Conservation (phyloP, 1,140 invertebrate genomes). For the Neodiprion fabricii region DNA sequence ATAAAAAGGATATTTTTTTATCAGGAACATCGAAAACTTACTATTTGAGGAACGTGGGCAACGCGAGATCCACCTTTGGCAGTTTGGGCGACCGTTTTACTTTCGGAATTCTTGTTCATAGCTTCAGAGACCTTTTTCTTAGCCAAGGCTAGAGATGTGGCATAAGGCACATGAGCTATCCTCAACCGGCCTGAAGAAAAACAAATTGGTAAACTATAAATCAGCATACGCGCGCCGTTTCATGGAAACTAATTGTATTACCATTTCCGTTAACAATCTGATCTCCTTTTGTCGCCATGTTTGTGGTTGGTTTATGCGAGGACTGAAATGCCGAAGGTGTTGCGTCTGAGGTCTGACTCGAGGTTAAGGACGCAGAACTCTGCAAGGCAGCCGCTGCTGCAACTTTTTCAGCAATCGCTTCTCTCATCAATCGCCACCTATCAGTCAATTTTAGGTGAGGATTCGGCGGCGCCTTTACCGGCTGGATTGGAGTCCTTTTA, state of each 20-base stretch:
- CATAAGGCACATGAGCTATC: constrained; percentile 70
- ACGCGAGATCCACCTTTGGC: constrained; percentile 70
- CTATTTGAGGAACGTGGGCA: constrained; percentile 71
- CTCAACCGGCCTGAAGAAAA: constrained; percentile 48
- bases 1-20: neutral
- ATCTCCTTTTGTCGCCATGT: constrained; percentile 18
- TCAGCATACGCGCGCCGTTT: neutral
- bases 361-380: constrained; percentile 12
- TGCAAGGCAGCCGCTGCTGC: constrained; percentile 19
- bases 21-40: constrained; percentile 40
- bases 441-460: constrained; percentile 56
- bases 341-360: constrained; percentile 9
- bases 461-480: constrained; percentile 44
- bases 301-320: constrained; percentile 16
- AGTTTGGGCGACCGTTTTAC: constrained; percentile 71
- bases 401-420: constrained; percentile 44
- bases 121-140: constrained; percentile 65
- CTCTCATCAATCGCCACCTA: constrained; percentile 51
- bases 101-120: constrained; percentile 31
- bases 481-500: constrained; percentile 40
- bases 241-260: constrained; percentile 19
- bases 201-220: constrained; percentile 9
- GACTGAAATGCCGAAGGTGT: constrained; percentile 10
- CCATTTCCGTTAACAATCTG: constrained; percentile 46
- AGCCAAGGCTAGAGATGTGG: constrained; percentile 64